Percentiles rank a stretch among this genome's conserved stretches.
These are phyloP conservation scores for Barbus barbus DNA, from an alignment of 2,113 vertebrate genomes.

Conservation along the genomic window DNA sequence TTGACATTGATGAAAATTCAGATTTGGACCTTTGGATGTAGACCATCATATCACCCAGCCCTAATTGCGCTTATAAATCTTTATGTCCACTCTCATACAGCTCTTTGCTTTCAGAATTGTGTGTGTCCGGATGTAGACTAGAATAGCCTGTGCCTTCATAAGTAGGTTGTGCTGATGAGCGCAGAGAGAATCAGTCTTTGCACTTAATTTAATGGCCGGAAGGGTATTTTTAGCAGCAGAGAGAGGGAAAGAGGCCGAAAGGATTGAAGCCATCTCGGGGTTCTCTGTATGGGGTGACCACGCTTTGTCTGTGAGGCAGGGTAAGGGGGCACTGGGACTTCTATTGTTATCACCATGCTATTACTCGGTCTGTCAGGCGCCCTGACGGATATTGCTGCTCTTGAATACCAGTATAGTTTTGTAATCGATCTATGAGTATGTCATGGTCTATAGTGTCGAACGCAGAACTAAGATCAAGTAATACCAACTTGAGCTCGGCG, in stretches of 20 bases:
- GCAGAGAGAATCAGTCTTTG: conserved; percentile 54
- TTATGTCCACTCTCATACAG: not conserved
- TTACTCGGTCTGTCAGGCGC: conserved; percentile 4
- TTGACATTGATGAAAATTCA: too few species aligned
- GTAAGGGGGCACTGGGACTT: not conserved
- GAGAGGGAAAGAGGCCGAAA: not conserved
- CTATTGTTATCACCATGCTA: conserved; percentile 18
- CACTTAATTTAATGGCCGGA: conserved; percentile 72
- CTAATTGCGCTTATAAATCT: not conserved
- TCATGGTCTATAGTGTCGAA: too few species aligned
- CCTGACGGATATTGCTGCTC: too few species aligned
- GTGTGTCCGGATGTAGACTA: not conserved
- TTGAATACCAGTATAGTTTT: too few species aligned
- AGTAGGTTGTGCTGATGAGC: conserved; percentile 56
- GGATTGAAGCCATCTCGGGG: not conserved
- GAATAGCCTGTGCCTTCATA: conserved; percentile 43
- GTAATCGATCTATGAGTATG: too few species aligned
- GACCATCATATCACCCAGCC: too few species aligned
- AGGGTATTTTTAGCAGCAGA: conserved; percentile 70
- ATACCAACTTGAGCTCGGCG: not conserved
- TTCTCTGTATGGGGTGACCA: not conserved
- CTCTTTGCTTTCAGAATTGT: not conserved
- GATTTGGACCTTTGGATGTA: too few species aligned
- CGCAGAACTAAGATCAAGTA: too few species aligned
- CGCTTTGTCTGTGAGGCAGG: not conserved